These are phyloP conservation scores for Macropodus opercularis DNA, from an alignment of 2,797 vertebrate genomes.

Conservation along the genomic window DNA sequence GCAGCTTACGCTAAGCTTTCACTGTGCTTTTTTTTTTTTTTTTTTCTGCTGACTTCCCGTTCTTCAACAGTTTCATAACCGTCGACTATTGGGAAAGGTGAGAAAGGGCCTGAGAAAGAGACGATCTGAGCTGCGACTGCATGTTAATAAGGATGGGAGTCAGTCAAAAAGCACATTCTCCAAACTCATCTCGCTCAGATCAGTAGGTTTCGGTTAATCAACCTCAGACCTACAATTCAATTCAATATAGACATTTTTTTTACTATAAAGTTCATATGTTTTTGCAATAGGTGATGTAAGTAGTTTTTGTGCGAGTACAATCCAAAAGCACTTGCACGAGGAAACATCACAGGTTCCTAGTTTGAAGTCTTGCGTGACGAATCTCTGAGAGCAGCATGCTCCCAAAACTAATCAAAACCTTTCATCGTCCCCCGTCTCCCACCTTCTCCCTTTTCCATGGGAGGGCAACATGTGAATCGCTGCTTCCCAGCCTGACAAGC, in stretches of 20 bases:
- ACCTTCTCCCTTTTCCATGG: background rate
- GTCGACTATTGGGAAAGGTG: slow-evolving; percentile 36
- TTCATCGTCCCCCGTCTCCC: background rate
- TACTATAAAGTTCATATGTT: too few relatives aligned
- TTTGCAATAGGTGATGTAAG: too few relatives aligned
- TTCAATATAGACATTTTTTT: too few relatives aligned
- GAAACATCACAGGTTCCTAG: background rate
- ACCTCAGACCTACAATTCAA: too few relatives aligned
- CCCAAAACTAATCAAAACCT: background rate
- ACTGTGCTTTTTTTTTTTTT: too few relatives aligned
- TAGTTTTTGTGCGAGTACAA: too few relatives aligned
- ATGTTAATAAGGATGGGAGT: slow-evolving; percentile 8
- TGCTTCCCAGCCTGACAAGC: background rate
- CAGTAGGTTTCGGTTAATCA: too few relatives aligned
- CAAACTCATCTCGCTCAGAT: background rate
- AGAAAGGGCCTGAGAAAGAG: slow-evolving; percentile 29
- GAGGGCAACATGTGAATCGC: background rate
- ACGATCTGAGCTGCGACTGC: slow-evolving; percentile 2
- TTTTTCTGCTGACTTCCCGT: slow-evolving; percentile 51
- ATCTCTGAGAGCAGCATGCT: slow-evolving; percentile 8
- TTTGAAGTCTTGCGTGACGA: slow-evolving; percentile 4
- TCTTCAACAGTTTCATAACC: slow-evolving; percentile 28
- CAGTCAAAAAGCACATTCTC: background rate
- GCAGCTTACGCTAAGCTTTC: slow-evolving; percentile 14
- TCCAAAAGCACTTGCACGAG: too few relatives aligned